Conservation (phyloP, 2,797 vertebrate species). For the Poeciliopsis gracilis region DNA sequence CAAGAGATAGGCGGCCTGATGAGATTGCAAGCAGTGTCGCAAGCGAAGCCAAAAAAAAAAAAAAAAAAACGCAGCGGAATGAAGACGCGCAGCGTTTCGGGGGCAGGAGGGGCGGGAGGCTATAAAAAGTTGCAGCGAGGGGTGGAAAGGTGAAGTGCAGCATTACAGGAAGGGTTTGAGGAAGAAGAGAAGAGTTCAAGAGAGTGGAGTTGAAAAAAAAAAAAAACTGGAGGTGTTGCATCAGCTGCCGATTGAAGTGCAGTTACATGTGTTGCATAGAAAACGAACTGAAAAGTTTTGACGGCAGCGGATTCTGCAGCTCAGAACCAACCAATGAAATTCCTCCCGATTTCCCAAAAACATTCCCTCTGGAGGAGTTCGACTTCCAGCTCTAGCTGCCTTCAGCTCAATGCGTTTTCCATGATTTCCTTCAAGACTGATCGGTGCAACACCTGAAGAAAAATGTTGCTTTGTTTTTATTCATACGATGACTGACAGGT, state of each 20-base stretch:
- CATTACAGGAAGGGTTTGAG: slow-evolving; percentile 33
- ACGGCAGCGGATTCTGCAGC: not conserved
- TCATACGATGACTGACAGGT: not conserved
- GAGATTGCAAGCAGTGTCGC: slow-evolving; percentile 54
- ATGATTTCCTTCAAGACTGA: not conserved
- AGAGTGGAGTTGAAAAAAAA: not conserved
- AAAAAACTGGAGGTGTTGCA: not conserved
- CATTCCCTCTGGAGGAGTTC: not conserved
- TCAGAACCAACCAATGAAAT: not conserved
- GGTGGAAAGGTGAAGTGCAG: slow-evolving; percentile 44
- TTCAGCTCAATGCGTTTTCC: not conserved
- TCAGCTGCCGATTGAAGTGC: not conserved
- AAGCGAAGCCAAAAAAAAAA: slow-evolving; percentile 40
- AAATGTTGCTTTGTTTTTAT: not conserved
- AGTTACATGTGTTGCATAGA: not conserved
- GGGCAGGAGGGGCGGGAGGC: not conserved
- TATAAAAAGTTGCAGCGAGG: slow-evolving; percentile 30
- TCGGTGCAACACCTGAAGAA: not conserved
- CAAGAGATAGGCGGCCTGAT: slow-evolving; percentile 49
- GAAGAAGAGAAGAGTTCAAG: slow-evolving; percentile 29
- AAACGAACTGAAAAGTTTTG: not conserved
- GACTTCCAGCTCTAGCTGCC: not conserved
- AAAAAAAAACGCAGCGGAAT: slow-evolving; percentile 33
- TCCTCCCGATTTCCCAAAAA: not conserved
- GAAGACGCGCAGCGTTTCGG: slow-evolving; percentile 11